These are phyloP conservation scores for Drosophila quadrilineata DNA, from an alignment of 1,140 invertebrate genomes.

Conservation along the genomic window DNA sequence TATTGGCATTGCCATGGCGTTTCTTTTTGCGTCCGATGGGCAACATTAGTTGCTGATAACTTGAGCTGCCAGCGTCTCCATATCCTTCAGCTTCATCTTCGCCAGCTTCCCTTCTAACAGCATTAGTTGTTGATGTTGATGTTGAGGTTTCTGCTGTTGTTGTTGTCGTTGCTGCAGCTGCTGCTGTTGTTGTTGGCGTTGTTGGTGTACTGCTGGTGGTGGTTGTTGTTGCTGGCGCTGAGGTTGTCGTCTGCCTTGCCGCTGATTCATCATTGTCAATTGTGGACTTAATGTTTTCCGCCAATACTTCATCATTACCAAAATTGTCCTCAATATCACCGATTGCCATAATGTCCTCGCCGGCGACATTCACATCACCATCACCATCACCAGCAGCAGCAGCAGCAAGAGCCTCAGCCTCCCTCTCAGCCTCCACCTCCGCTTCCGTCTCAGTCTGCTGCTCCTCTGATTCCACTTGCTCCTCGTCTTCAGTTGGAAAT, in stretches of 20 bases:
- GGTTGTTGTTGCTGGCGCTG: slow-evolving; percentile 9
- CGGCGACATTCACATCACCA: not conserved
- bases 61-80: too few relatives aligned
- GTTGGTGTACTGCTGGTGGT: not conserved
- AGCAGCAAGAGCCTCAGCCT: too few relatives aligned
- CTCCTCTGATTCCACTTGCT: not conserved
- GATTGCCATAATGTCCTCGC: slow-evolving; percentile 53
- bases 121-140: slow-evolving; percentile 7
- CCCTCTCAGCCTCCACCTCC: too few relatives aligned
- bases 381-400: too few relatives aligned
- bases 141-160: slow-evolving; percentile 19
- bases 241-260: slow-evolving; percentile 10
- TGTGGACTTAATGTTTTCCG: slow-evolving; percentile 43
- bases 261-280: slow-evolving; percentile 66
- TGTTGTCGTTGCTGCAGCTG: slow-evolving; percentile 8
- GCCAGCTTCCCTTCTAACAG: too few relatives aligned
- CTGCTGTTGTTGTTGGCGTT: not conserved
- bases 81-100: too few relatives aligned
- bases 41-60: not conserved
- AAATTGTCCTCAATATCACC: slow-evolving; percentile 70
- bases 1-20: slow-evolving; percentile 39
- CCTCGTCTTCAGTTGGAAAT: too few relatives aligned
- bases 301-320: slow-evolving; percentile 55
- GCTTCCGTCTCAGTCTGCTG: too few relatives aligned
- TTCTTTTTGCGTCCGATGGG: slow-evolving; percentile 52